These are phyloP conservation scores for Hozukius guyotensis DNA, from an alignment of 2,797 vertebrate species.

Conservation along the genomic window DNA sequence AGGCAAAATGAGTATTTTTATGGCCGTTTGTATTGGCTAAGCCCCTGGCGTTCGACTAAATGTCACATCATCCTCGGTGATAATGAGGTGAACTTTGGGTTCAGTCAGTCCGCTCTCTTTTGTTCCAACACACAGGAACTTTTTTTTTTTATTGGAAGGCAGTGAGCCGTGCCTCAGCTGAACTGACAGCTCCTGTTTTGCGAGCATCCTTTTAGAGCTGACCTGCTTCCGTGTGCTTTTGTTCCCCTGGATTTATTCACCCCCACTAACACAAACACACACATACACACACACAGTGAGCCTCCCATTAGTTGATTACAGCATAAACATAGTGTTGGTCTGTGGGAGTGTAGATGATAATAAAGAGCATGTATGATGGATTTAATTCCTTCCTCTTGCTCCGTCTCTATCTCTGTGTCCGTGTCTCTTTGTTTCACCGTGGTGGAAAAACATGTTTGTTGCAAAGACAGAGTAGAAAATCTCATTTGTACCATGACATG, in stretches of 20 bases:
- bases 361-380: neutral
- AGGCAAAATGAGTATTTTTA: neutral
- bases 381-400: neutral
- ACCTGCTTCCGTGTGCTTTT: conserved; percentile 68
- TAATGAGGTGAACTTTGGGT: conserved; percentile 18
- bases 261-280: conserved; percentile 32
- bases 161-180: conserved; percentile 75
- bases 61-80: neutral
- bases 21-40: neutral
- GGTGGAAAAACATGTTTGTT: conserved; percentile 23
- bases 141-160: conserved; percentile 63
- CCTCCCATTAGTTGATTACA: conserved; percentile 64
- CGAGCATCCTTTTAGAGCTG: conserved; percentile 66
- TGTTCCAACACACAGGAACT: conserved; percentile 54
- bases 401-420: neutral
- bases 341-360: conserved; percentile 24
- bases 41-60: neutral
- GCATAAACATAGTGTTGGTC: conserved; percentile 3
- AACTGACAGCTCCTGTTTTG: conserved; percentile 79
- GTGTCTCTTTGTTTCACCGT: neutral
- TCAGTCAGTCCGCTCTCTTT: conserved; percentile 41
- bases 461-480: conserved; percentile 8
- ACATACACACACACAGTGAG: conserved; percentile 29
- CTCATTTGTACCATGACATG: conserved; percentile 17
- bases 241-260: conserved; percentile 53